Evolutionary conservation across 2,888 invertebrate species (phyloP).

Genomic region (Notodonta ziczac): DNA sequence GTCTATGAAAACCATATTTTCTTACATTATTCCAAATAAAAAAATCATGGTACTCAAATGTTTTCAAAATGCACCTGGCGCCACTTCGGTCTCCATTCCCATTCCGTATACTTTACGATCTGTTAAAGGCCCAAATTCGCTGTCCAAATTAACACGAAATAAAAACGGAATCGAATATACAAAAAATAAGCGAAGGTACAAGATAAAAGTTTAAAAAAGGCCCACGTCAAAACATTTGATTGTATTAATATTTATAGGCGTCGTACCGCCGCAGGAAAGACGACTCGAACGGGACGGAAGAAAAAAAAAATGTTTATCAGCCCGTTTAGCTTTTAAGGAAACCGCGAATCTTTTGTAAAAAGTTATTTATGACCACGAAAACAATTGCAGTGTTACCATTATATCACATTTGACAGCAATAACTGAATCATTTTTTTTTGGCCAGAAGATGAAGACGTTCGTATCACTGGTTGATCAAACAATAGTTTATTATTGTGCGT

Average conservation of each 20-base stretch:
- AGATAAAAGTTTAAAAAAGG: slow-evolving; percentile 84
- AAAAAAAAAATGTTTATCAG: slow-evolving; percentile 84
- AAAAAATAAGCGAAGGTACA: slow-evolving; percentile 81
- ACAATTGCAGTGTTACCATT: slow-evolving; percentile 83
- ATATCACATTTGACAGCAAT: slow-evolving; percentile 82
- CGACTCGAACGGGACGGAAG: slow-evolving; percentile 53
- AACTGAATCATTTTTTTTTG: slow-evolving; percentile 78
- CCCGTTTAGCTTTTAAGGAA: slow-evolving; percentile 83
- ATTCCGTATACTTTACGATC: slow-evolving; percentile 80
- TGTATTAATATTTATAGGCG: slow-evolving; percentile 84
- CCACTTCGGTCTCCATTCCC: slow-evolving; percentile 49
- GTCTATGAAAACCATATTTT: neutral
- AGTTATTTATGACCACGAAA: slow-evolving; percentile 81
- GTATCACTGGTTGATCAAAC: slow-evolving; percentile 59
- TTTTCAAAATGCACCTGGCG: slow-evolving; percentile 69
- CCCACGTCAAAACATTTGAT: slow-evolving; percentile 85
- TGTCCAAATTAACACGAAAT: slow-evolving; percentile 85
- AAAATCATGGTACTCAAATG: slow-evolving; percentile 35
- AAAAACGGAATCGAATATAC: slow-evolving; percentile 79
- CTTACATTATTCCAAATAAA: slow-evolving; percentile 4
- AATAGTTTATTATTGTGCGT: slow-evolving; percentile 57
- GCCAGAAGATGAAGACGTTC: slow-evolving; percentile 71
- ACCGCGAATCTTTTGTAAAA: slow-evolving; percentile 83
- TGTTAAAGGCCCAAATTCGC: slow-evolving; percentile 83
- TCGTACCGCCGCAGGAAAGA: slow-evolving; percentile 80